These are phyloP conservation scores for Lepus americanus DNA, from an alignment of 2,113 vertebrate genomes.

Conservation along the genomic window DNA sequence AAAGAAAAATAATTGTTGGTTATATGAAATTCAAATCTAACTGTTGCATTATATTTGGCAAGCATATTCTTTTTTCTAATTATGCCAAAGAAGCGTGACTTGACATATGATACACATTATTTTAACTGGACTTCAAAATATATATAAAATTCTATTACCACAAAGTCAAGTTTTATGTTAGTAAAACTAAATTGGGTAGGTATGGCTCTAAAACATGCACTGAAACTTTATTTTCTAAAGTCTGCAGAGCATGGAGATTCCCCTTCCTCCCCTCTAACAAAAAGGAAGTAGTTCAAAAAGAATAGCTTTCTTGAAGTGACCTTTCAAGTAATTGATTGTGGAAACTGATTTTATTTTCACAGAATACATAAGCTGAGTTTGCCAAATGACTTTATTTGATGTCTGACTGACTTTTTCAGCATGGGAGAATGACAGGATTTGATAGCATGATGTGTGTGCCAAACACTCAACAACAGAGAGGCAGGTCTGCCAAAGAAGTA, in stretches of 20 bases:
- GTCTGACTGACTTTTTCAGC: slow-evolving; percentile 52
- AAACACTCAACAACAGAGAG: slow-evolving; percentile 39
- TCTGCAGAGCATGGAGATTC: background rate
- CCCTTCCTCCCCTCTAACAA: background rate
- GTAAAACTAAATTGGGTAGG: background rate
- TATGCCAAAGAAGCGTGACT: background rate
- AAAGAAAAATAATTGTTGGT: background rate
- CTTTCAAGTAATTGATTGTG: slow-evolving; percentile 62
- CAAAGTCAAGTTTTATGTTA: slow-evolving; percentile 4
- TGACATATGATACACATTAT: background rate
- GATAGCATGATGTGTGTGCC: background rate
- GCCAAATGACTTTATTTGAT: slow-evolving; percentile 73
- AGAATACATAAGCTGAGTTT: background rate
- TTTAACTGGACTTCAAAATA: slow-evolving; percentile 7
- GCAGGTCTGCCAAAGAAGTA: slow-evolving; percentile 35
- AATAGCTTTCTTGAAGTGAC: slow-evolving; percentile 34
- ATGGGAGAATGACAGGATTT: slow-evolving; percentile 25
- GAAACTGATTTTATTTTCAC: slow-evolving; percentile 67
- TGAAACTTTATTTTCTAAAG: slow-evolving; percentile 16
- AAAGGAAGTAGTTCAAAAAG: slow-evolving; percentile 55
- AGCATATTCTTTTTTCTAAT: background rate
- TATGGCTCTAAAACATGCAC: background rate
- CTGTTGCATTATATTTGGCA: background rate
- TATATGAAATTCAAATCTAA: slow-evolving; percentile 38
- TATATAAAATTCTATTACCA: background rate